Evolutionary conservation across 2,888 invertebrate genomes (phyloP).

Genomic region (Sarcophaga variegata): DNA sequence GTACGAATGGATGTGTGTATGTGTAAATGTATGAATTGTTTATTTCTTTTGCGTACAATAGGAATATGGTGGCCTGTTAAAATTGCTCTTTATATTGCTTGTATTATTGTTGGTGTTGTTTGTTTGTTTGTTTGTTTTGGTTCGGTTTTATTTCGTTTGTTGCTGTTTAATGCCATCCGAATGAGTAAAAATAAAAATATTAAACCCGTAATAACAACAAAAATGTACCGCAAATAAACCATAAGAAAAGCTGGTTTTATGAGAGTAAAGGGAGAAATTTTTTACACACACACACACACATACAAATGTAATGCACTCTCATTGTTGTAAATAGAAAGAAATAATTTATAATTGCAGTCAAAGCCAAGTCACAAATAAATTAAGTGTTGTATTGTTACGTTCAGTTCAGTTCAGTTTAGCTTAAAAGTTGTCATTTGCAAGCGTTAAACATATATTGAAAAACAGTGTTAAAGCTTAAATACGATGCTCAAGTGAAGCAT

Average conservation of each 20-base stretch:
- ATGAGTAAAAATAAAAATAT: slow-evolving; percentile 30
- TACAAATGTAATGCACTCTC: background rate
- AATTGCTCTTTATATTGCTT: background rate
- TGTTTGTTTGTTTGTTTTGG: slow-evolving; percentile 8
- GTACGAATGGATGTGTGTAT: background rate
- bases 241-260: background rate
- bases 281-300: background rate
- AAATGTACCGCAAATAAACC: background rate
- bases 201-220: background rate
- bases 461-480: too few relatives aligned
- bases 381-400: too few relatives aligned
- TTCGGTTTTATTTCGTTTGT: background rate
- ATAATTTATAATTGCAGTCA: too few relatives aligned
- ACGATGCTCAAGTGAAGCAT: too few relatives aligned
- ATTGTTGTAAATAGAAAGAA: too few relatives aligned
- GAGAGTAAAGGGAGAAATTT: background rate
- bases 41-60: too few relatives aligned
- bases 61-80: background rate
- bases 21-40: background rate
- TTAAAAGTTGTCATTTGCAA: too few relatives aligned
- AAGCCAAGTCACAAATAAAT: too few relatives aligned
- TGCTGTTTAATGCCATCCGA: slow-evolving; percentile 28
- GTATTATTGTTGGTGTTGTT: slow-evolving; percentile 19
- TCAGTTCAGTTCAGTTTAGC: too few relatives aligned
- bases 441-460: too few relatives aligned